Evolutionary conservation across 2,113 vertebrate species (phyloP).

Genomic region (Neotoma lepida): DNA sequence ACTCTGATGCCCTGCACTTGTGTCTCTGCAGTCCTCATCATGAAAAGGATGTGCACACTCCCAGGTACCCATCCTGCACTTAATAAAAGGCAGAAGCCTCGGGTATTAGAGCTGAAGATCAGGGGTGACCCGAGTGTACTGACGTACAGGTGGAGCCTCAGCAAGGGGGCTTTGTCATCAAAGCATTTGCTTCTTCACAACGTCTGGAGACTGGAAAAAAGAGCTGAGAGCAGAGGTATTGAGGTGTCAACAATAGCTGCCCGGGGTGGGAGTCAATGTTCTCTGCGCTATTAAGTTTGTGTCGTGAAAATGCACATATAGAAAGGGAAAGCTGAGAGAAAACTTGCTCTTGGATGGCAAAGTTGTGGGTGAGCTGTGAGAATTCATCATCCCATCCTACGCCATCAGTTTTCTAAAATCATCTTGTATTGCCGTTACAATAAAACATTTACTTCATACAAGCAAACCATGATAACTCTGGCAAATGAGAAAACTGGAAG

Average conservation of each 20-base stretch:
- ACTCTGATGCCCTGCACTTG: neutral
- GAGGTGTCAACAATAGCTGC: neutral
- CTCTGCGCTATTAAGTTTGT: neutral
- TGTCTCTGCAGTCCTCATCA: neutral
- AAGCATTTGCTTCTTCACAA: neutral
- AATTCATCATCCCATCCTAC: neutral
- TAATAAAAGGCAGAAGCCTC: neutral
- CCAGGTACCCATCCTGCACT: neutral
- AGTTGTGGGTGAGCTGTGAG: conserved; percentile 38
- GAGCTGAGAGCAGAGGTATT: neutral
- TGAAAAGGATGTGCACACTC: neutral
- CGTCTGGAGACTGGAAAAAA: neutral
- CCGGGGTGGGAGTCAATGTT: neutral
- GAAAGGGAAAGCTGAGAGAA: conserved; percentile 28
- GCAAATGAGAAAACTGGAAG: conserved; percentile 47
- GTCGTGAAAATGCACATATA: neutral
- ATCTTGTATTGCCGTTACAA: conserved; percentile 51
- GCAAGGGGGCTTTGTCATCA: conserved; percentile 1
- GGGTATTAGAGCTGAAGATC: neutral
- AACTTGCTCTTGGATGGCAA: conserved; percentile 19
- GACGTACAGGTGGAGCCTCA: neutral
- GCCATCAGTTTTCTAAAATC: conserved; percentile 32
- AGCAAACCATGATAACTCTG: conserved; percentile 32
- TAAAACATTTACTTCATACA: conserved; percentile 22
- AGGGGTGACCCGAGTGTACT: neutral